Conservation (phyloP, 2,797 vertebrate genomes). For the Arrhamphus sclerolepis region DNA sequence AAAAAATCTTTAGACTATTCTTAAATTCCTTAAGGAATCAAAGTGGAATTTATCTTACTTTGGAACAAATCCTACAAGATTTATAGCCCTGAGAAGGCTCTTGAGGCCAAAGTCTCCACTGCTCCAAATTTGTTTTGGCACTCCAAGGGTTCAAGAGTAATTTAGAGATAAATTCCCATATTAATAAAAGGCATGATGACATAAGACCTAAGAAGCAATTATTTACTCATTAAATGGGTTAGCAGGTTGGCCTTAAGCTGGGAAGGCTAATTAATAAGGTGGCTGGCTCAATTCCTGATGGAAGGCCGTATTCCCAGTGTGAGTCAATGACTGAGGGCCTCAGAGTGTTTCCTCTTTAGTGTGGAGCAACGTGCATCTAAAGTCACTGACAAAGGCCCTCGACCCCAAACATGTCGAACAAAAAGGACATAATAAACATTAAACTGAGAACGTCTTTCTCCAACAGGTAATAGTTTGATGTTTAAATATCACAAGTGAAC, state of each 20-base stretch:
- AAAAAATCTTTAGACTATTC: conserved; percentile 64
- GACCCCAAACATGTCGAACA: conserved; percentile 55
- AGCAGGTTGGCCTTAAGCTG: conserved; percentile 78
- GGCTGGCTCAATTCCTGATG: conserved; percentile 62
- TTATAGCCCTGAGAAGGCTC: conserved; percentile 61
- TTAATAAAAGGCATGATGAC: conserved; percentile 78
- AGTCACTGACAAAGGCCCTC: conserved; percentile 59
- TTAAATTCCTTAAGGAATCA: conserved; percentile 68
- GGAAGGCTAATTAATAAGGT: conserved; percentile 79
- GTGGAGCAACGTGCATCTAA: conserved; percentile 44
- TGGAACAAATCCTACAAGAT: conserved; percentile 69
- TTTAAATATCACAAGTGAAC: background rate
- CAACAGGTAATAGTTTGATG: background rate
- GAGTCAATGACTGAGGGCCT: conserved; percentile 54
- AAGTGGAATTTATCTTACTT: conserved; percentile 72
- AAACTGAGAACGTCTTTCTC: conserved; percentile 9
- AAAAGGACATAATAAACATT: conserved; percentile 21
- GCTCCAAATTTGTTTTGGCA: conserved; percentile 72
- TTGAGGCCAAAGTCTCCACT: conserved; percentile 61
- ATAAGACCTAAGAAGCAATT: conserved; percentile 77
- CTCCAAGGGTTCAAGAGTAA: conserved; percentile 77
- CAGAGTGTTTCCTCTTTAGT: conserved; percentile 45
- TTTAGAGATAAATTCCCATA: conserved; percentile 72
- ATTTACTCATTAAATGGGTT: conserved; percentile 82
- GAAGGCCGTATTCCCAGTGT: conserved; percentile 54